These are phyloP conservation scores for Helicolenus hilgendorfi DNA, from an alignment of 2,797 vertebrate species.

Conservation along the genomic window DNA sequence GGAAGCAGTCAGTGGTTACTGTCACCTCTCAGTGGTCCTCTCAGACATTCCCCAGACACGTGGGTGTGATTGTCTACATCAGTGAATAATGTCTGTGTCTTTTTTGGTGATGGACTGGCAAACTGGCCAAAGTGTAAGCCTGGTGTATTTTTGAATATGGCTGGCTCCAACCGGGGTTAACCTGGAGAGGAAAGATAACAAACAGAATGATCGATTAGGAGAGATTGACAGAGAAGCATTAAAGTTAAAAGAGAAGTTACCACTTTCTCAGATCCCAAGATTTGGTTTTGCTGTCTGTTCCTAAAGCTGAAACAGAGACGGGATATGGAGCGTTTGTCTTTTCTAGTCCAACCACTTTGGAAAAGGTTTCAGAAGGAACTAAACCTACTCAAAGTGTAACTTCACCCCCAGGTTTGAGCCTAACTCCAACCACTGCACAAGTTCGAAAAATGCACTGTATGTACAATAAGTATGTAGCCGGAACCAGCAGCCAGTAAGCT, in stretches of 20 bases:
- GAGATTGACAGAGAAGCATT: background rate
- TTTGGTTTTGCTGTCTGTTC: background rate
- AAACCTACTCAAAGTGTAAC: background rate
- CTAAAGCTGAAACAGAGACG: background rate
- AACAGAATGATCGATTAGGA: constrained; percentile 11
- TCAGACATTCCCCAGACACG: constrained; percentile 49
- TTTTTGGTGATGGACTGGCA: constrained; percentile 45
- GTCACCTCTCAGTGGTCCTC: constrained; percentile 5
- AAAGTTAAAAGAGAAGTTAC: constrained; percentile 14
- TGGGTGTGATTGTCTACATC: constrained; percentile 26
- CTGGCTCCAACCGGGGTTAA: constrained; percentile 12
- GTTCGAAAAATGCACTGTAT: too few relatives aligned
- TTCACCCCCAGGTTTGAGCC: background rate
- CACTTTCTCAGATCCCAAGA: background rate
- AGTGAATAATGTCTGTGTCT: constrained; percentile 26
- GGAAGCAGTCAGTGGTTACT: background rate
- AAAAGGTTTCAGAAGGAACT: background rate
- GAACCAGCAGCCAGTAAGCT: background rate
- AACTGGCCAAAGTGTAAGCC: constrained; percentile 36
- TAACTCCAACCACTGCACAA: background rate
- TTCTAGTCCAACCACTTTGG: background rate
- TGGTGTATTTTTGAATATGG: background rate
- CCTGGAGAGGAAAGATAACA: constrained; percentile 38
- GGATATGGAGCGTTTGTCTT: background rate
- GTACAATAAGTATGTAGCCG: too few relatives aligned